Conservation (phyloP, 37 sponge, comb jelly and placozoan species). For the Theonella swinhoei region DNA sequence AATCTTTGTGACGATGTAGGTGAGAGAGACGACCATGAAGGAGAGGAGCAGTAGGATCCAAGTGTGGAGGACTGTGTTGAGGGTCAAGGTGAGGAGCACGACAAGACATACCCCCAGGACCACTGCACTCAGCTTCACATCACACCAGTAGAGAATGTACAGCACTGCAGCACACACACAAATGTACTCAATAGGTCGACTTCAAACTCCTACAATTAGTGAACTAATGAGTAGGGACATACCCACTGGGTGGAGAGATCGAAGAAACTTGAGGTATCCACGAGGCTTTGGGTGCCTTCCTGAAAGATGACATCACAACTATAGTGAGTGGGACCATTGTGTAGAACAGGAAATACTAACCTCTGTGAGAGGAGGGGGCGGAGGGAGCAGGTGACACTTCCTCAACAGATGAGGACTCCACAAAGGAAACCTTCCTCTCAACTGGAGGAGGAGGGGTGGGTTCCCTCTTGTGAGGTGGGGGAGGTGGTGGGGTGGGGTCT, state of each 20-base stretch:
- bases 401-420: conserved; percentile 5
- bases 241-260: conserved; percentile 55
- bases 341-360: not conserved
- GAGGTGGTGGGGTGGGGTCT: not conserved
- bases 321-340: not conserved
- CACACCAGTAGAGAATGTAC: conserved; percentile 75
- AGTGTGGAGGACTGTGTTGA: conserved; percentile 79
- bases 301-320: not conserved
- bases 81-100: conserved; percentile 67
- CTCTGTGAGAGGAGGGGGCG: not conserved
- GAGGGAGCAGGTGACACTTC: not conserved
- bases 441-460: not conserved
- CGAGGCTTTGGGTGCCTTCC: conserved; percentile 1
- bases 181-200: no score
- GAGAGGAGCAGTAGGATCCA: conserved; percentile 63
- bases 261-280: conserved; percentile 67
- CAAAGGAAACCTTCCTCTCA: not conserved
- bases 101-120: conserved; percentile 47
- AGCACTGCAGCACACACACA: no score
- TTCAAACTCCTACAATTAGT: no score
- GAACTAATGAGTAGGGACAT: conserved; percentile 1
- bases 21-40: conserved; percentile 73
- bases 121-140: conserved; percentile 57
- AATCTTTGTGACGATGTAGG: conserved; percentile 65
- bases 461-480: not conserved